A percentile compares a stretch with the other conserved stretches of the same genome.
These are phyloP conservation scores for Pseudococcus jackbeardsleyi DNA, from an alignment of 2,888 invertebrate species.

Conservation along the genomic window DNA sequence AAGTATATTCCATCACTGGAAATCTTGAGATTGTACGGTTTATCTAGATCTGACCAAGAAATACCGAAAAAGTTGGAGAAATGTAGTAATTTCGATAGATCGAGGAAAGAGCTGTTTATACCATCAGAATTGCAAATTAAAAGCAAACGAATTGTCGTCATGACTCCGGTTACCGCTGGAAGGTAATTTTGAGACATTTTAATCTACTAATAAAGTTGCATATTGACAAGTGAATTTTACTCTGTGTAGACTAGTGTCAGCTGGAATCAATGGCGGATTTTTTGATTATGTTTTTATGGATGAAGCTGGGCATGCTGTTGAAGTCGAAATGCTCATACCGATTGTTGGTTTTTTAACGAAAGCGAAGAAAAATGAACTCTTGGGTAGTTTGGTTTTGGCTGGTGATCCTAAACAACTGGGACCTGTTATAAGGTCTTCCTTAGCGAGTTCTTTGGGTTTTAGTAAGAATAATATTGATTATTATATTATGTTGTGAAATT, in stretches of 20 bases:
- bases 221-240: not conserved
- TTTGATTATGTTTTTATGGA: constrained; percentile 82
- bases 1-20: constrained; percentile 69
- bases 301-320: constrained; percentile 82
- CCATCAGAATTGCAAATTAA: constrained; percentile 72
- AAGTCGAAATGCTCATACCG: constrained; percentile 78
- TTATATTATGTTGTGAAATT: not conserved
- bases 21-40: constrained; percentile 71
- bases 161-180: constrained; percentile 76
- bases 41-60: constrained; percentile 67
- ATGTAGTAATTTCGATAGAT: constrained; percentile 69
- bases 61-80: constrained; percentile 51
- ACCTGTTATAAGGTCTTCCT: constrained; percentile 73
- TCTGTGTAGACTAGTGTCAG: constrained; percentile 43
- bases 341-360: constrained; percentile 70
- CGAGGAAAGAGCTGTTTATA: constrained; percentile 69
- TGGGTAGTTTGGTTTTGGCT: constrained; percentile 76
- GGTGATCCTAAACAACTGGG: constrained; percentile 84
- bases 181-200: constrained; percentile 68
- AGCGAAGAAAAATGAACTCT: constrained; percentile 62
- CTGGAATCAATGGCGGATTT: constrained; percentile 56
- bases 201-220: not conserved
- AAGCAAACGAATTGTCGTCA: constrained; percentile 75
- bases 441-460: constrained; percentile 70
- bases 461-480: constrained; percentile 69